These are phyloP conservation scores for Cenopis cana DNA, from an alignment of 2,888 invertebrate genomes.

Conservation along the genomic window DNA sequence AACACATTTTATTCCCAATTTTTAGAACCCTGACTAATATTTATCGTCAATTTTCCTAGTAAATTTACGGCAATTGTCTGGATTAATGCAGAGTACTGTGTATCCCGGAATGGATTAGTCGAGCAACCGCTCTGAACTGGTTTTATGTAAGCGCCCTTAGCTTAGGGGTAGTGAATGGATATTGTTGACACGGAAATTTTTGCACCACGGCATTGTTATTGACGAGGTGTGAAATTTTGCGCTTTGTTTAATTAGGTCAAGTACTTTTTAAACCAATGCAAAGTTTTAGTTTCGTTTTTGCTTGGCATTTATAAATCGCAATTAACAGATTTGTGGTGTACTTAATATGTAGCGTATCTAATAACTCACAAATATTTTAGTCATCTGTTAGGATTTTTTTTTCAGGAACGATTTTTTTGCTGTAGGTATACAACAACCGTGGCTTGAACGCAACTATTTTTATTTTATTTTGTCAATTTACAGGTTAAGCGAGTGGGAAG, in stretches of 20 bases:
- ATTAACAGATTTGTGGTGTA: too few species aligned
- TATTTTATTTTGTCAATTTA: too few species aligned
- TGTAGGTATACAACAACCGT: too few species aligned
- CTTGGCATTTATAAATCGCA: not conserved
- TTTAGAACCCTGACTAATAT: constrained; percentile 65
- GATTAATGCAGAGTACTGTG: constrained; percentile 7
- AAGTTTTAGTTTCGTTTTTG: not conserved
- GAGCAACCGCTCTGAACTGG: constrained; percentile 49
- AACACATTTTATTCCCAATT: constrained; percentile 71
- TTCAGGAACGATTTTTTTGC: too few species aligned
- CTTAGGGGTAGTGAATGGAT: constrained; percentile 59
- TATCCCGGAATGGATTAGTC: constrained; percentile 46
- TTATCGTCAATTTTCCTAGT: constrained; percentile 48
- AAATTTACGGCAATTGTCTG: constrained; percentile 33
- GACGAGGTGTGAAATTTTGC: constrained; percentile 56
- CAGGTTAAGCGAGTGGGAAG: too few species aligned
- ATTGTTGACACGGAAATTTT: constrained; percentile 62
- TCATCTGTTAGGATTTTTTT: too few species aligned
- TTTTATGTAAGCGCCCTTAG: constrained; percentile 48
- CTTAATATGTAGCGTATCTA: too few species aligned
- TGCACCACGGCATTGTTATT: constrained; percentile 56
- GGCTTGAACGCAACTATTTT: too few species aligned
- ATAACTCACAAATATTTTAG: too few species aligned
- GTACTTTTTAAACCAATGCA: not conserved
- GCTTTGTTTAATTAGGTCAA: constrained; percentile 53